Conservation (phyloP, 2,797 vertebrate species). For the Etheostoma perlongum region DNA sequence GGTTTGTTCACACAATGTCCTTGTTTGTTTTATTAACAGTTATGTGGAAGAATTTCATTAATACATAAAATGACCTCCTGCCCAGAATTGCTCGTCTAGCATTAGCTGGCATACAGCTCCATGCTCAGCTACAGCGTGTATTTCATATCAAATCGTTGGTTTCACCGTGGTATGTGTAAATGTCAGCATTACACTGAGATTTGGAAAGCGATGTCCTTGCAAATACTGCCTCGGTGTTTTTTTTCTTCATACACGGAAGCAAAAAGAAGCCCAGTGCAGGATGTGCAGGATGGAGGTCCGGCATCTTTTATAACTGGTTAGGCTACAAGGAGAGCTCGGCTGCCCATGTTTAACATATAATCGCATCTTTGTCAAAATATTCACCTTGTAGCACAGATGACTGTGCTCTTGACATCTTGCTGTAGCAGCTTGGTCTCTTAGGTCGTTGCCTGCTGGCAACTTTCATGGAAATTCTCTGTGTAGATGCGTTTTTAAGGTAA, state of each 20-base stretch:
- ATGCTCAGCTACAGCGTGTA: slow-evolving; percentile 17
- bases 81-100: slow-evolving; percentile 43
- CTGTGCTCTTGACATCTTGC: slow-evolving; percentile 47
- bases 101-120: slow-evolving; percentile 46
- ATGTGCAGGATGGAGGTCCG: slow-evolving; percentile 55
- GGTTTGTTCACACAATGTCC: slow-evolving; percentile 74
- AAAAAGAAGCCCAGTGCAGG: slow-evolving; percentile 36
- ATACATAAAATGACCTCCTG: slow-evolving; percentile 66
- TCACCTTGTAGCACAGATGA: slow-evolving; percentile 74
- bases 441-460: slow-evolving; percentile 48
- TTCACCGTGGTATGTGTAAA: slow-evolving; percentile 14
- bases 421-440: slow-evolving; percentile 42
- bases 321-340: slow-evolving; percentile 20
- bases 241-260: slow-evolving; percentile 40
- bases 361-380: slow-evolving; percentile 53
- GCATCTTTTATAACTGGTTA: slow-evolving; percentile 49
- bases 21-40: slow-evolving; percentile 40
- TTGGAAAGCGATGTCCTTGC: slow-evolving; percentile 66
- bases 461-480: slow-evolving; percentile 26
- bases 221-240: slow-evolving; percentile 22
- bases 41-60: slow-evolving; percentile 48
- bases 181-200: slow-evolving; percentile 23
- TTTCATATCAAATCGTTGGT: slow-evolving; percentile 11
- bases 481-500: slow-evolving; percentile 7
- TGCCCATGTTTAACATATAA: slow-evolving; percentile 34